These are phyloP conservation scores for Apodemia mormo DNA, from an alignment of 2,888 invertebrate species.

Conservation along the genomic window DNA sequence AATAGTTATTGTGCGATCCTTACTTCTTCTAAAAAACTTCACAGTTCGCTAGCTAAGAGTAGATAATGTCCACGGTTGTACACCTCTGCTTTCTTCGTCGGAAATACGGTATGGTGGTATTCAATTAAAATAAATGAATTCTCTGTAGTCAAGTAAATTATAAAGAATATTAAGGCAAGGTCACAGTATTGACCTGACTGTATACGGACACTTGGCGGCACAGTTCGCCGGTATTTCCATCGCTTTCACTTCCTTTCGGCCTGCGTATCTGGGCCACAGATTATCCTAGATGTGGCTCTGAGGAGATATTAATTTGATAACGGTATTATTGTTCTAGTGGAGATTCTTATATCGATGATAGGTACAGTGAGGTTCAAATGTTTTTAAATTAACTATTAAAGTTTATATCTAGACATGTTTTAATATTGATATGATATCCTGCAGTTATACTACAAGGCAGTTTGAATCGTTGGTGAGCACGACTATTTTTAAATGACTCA, in stretches of 20 bases:
- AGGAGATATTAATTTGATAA: conserved; percentile 7
- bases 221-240: conserved; percentile 3
- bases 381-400: neutral
- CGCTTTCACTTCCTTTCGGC: conserved; percentile 16
- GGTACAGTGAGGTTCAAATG: neutral
- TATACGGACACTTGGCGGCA: conserved; percentile 11
- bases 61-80: too few relatives aligned
- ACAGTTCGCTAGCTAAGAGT: too few relatives aligned
- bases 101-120: too few relatives aligned
- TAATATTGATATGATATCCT: too few relatives aligned
- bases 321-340: conserved; percentile 13
- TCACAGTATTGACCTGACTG: conserved; percentile 6
- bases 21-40: too few relatives aligned
- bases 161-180: conserved; percentile 6
- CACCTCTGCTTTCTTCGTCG: too few relatives aligned
- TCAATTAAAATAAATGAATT: too few relatives aligned
- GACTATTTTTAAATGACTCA: too few relatives aligned
- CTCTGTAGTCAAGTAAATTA: neutral
- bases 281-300: conserved; percentile 10
- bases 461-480: too few relatives aligned
- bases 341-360: conserved; percentile 1
- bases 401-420: neutral
- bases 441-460: too few relatives aligned
- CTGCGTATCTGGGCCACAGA: conserved; percentile 11
- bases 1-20: too few relatives aligned